Conservation (phyloP, 2,888 invertebrate genomes). For the Melanchra persicariae region DNA sequence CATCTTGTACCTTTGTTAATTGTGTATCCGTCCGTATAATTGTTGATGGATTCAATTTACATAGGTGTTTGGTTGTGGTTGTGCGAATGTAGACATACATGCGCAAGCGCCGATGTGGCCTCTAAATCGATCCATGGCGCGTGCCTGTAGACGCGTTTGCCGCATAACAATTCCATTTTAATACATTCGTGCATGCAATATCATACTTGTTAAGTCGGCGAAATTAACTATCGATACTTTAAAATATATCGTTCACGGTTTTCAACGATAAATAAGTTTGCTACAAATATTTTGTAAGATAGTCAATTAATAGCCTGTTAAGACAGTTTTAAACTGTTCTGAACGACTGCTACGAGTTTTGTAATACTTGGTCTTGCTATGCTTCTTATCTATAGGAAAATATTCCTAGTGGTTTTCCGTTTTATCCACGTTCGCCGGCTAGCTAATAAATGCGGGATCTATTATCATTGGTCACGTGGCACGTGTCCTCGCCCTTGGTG, state of each 20-base stretch:
- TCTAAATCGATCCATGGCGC: slow-evolving; percentile 78
- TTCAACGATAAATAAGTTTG: slow-evolving; percentile 47
- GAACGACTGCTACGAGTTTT: neutral
- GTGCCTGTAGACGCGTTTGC: slow-evolving; percentile 79
- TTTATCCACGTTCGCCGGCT: slow-evolving; percentile 27
- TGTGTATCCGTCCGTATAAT: slow-evolving; percentile 40
- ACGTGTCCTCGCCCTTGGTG: slow-evolving; percentile 78
- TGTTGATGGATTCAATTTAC: slow-evolving; percentile 62
- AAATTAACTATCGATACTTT: slow-evolving; percentile 54
- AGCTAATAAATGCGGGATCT: slow-evolving; percentile 57
- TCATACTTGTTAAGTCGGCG: slow-evolving; percentile 65
- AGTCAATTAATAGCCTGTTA: slow-evolving; percentile 27
- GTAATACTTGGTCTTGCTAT: slow-evolving; percentile 1
- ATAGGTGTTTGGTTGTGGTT: slow-evolving; percentile 65
- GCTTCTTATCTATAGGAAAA: slow-evolving; percentile 25
- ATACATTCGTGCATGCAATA: slow-evolving; percentile 69
- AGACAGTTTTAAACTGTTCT: slow-evolving; percentile 2
- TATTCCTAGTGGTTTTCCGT: slow-evolving; percentile 27
- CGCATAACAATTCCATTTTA: slow-evolving; percentile 81
- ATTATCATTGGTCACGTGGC: slow-evolving; percentile 63
- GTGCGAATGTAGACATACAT: slow-evolving; percentile 67
- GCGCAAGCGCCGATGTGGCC: slow-evolving; percentile 71
- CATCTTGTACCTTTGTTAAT: slow-evolving; percentile 31
- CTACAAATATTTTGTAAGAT: slow-evolving; percentile 46
- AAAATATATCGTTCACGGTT: slow-evolving; percentile 38